These are phyloP conservation scores for Micromussa lordhowensis DNA, from an alignment of 92 coral and sea anemone species.

Conservation along the genomic window DNA sequence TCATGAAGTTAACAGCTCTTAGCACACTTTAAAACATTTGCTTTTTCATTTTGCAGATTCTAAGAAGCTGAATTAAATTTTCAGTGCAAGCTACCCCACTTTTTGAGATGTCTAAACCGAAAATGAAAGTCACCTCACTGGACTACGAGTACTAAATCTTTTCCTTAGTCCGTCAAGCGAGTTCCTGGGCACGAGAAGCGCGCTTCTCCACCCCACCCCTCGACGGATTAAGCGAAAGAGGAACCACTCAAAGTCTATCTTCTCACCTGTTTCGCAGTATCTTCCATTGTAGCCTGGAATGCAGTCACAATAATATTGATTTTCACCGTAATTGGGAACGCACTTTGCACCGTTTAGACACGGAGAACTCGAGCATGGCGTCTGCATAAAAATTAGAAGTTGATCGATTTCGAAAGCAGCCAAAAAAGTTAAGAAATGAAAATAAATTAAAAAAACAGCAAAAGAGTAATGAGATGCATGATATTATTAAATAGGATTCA, in stretches of 20 bases:
- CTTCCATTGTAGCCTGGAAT: not conserved
- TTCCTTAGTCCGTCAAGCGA: too few relatives aligned
- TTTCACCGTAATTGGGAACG: not conserved
- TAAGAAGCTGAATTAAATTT: not conserved
- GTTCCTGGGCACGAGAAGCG: too few relatives aligned
- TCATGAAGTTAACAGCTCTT: too few relatives aligned
- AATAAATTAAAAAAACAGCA: too few relatives aligned
- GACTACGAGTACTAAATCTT: too few relatives aligned
- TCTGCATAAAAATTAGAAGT: not conserved
- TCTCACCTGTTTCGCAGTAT: not conserved
- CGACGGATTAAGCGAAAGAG: too few relatives aligned
- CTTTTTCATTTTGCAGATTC: too few relatives aligned
- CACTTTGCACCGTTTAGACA: not conserved
- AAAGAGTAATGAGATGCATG: not conserved
- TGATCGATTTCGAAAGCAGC: not conserved
- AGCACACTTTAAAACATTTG: too few relatives aligned
- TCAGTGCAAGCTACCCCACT: not conserved
- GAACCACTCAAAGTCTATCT: too few relatives aligned
- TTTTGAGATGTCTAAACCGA: not conserved
- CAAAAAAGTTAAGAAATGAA: not conserved
- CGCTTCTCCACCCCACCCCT: too few relatives aligned
- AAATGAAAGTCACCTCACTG: not conserved
- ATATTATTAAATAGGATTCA: too few relatives aligned
- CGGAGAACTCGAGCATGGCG: not conserved
- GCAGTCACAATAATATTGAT: not conserved